These are phyloP conservation scores for Lepidostoma basale DNA, from an alignment of 1,140 invertebrate species.

Conservation along the genomic window DNA sequence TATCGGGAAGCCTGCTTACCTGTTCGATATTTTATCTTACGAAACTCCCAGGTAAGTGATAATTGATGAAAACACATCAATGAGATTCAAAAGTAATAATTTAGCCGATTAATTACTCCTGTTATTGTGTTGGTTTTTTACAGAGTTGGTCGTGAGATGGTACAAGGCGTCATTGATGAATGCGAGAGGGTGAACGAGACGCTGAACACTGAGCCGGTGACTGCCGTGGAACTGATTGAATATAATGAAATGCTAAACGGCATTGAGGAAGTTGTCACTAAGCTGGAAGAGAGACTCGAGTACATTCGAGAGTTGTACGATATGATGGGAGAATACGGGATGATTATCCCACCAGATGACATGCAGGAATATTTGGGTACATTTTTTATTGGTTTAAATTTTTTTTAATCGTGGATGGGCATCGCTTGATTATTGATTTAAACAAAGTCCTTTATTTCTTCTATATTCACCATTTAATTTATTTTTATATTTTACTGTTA, in stretches of 20 bases:
- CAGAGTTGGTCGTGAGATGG: conserved; percentile 53
- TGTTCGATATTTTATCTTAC: conserved; percentile 67
- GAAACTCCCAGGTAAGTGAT: conserved; percentile 60
- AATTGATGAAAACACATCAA: neutral
- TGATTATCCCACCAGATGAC: conserved; percentile 59
- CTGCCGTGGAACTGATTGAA: conserved; percentile 52
- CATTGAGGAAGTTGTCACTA: conserved; percentile 53
- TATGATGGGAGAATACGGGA: conserved; percentile 61
- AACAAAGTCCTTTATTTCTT: too few species aligned
- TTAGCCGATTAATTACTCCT: neutral
- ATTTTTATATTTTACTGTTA: too few species aligned
- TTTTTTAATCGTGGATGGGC: too few species aligned
- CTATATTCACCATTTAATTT: too few species aligned
- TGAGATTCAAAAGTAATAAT: neutral
- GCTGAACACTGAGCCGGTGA: conserved; percentile 52
- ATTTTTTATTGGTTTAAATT: neutral
- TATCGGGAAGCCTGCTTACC: conserved; percentile 68
- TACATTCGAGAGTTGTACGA: conserved; percentile 62
- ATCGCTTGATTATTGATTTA: too few species aligned
- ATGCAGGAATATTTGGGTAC: conserved; percentile 58
- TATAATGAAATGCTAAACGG: conserved; percentile 60
- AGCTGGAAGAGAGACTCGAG: conserved; percentile 57
- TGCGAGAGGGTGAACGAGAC: conserved; percentile 51
- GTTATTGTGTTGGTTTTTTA: conserved; percentile 6
- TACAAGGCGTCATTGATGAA: conserved; percentile 51